Evolutionary conservation across 1,140 invertebrate genomes (phyloP).

Genomic region (Periplaneta americana): DNA sequence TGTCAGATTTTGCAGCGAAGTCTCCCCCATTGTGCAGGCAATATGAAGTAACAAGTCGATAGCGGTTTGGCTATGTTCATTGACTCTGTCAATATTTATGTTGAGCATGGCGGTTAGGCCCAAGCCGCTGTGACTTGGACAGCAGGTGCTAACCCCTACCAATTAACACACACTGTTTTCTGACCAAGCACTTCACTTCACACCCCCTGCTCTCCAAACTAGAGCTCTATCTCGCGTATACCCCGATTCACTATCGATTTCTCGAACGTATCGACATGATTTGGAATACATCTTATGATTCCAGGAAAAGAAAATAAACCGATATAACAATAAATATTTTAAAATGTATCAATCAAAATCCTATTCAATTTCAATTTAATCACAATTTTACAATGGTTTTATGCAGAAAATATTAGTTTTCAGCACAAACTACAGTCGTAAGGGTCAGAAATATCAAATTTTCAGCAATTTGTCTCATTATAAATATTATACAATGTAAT

Average conservation of each 20-base stretch:
- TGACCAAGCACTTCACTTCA: neutral
- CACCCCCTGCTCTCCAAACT: neutral
- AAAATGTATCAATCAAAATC: too few species aligned
- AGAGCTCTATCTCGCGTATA: neutral
- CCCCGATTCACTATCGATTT: neutral
- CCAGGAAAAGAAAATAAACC: neutral
- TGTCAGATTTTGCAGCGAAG: neutral
- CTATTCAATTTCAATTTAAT: too few species aligned
- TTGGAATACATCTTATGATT: neutral
- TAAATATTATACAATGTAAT: too few species aligned
- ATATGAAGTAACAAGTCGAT: neutral
- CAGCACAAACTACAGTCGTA: too few species aligned
- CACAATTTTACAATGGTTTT: too few species aligned
- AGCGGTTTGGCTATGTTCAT: neutral
- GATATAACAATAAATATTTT: too few species aligned
- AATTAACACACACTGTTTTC: conserved; percentile 4
- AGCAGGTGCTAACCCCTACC: neutral
- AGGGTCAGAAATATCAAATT: too few species aligned
- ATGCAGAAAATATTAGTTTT: too few species aligned
- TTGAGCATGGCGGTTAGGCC: neutral
- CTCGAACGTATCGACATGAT: neutral
- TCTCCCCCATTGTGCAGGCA: too few species aligned
- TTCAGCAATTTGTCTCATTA: too few species aligned
- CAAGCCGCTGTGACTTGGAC: neutral
- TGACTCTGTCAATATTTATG: conserved; percentile 1